Conservation (phyloP, 2,888 invertebrate genomes). For the Athripsodes cinereus region DNA sequence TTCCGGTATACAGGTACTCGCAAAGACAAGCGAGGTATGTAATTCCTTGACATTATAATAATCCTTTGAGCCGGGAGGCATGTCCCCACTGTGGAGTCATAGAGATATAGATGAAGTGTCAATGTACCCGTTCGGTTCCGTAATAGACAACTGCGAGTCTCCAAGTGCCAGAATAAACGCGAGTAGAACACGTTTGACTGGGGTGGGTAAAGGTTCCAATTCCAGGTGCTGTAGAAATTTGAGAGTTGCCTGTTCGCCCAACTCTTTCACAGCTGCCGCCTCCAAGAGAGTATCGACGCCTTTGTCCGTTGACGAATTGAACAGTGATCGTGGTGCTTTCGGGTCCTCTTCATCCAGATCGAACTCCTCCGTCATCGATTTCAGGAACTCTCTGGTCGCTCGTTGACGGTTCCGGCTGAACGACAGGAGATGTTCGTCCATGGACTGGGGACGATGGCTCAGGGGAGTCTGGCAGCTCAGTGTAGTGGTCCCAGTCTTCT, state of each 20-base stretch:
- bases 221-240: constrained; percentile 1
- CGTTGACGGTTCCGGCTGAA: no score
- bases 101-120: constrained; percentile 15
- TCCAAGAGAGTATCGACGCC: constrained; percentile 5
- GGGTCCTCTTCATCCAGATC: no score
- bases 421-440: no score
- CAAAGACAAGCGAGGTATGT: constrained; percentile 10
- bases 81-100: constrained; percentile 12
- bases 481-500: no score
- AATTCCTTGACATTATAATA: constrained; percentile 4
- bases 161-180: constrained; percentile 7
- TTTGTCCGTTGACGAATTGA: constrained; percentile 5
- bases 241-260: not conserved
- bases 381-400: no score
- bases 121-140: constrained; percentile 8
- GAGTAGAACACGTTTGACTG: not conserved
- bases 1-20: constrained; percentile 11
- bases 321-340: not conserved
- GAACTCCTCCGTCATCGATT: no score
- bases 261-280: constrained; percentile 6
- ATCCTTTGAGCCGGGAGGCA: constrained; percentile 5
- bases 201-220: not conserved
- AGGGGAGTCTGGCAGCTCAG: no score
- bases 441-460: no score
- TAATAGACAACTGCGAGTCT: constrained; percentile 7